A percentile compares a stretch with the other conserved stretches of the same genome.
Evolutionary conservation across 2,113 vertebrate genomes (phyloP).

Genomic region (Channa argus): DNA sequence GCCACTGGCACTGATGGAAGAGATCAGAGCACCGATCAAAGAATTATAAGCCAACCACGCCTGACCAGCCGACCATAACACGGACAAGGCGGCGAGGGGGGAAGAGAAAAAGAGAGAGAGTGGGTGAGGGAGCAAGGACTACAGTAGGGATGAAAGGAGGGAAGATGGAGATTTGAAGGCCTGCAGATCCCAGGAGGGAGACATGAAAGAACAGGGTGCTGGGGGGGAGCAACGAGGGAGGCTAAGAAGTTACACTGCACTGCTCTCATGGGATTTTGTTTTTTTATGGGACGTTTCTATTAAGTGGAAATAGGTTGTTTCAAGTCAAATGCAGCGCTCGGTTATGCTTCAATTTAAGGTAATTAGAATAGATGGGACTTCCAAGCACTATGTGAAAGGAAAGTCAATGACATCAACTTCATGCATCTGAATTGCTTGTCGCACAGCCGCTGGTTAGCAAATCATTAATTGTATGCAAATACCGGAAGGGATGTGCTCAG

Average conservation of each 20-base stretch:
- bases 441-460: slow-evolving; percentile 29
- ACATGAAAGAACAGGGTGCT: slow-evolving; percentile 63
- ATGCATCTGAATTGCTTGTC: slow-evolving; percentile 30
- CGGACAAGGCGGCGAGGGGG: slow-evolving; percentile 41
- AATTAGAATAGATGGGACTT: slow-evolving; percentile 56
- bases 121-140: slow-evolving; percentile 20
- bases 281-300: slow-evolving; percentile 39
- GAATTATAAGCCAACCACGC: slow-evolving; percentile 70
- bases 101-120: not conserved
- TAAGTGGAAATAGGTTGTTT: slow-evolving; percentile 50
- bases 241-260: slow-evolving; percentile 46
- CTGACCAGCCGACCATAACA: slow-evolving; percentile 68
- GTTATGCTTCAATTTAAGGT: slow-evolving; percentile 52
- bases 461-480: slow-evolving; percentile 58
- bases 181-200: slow-evolving; percentile 54
- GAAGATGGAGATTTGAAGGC: slow-evolving; percentile 62
- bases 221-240: slow-evolving; percentile 37
- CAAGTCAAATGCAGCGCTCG: slow-evolving; percentile 39
- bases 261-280: slow-evolving; percentile 38
- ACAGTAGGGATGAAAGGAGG: slow-evolving; percentile 69
- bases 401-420: slow-evolving; percentile 54
- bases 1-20: slow-evolving; percentile 69
- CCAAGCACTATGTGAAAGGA: slow-evolving; percentile 49
- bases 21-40: slow-evolving; percentile 78
- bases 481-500: slow-evolving; percentile 37